Evolutionary conservation across 2,888 invertebrate genomes (phyloP).

Genomic region (Muscina levida): DNA sequence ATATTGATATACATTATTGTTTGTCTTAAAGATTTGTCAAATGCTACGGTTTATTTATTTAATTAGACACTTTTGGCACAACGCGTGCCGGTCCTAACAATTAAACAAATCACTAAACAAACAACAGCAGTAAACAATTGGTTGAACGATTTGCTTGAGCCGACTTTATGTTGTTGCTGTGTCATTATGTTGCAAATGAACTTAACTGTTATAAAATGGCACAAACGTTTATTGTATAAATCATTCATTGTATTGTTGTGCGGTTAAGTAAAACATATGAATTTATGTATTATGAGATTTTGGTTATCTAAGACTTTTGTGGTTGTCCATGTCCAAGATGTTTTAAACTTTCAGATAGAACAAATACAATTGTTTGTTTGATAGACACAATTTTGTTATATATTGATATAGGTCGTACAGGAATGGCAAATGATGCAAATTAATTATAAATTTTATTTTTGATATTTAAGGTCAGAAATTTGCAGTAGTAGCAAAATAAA

Average conservation of each 20-base stretch:
- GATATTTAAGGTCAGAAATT: too few species aligned
- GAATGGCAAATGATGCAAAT: too few species aligned
- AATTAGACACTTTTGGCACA: constrained; percentile 50
- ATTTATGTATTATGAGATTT: neutral
- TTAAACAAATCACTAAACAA: too few species aligned
- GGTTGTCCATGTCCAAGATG: constrained; percentile 31
- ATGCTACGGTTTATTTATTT: constrained; percentile 34
- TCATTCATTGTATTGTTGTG: constrained; percentile 44
- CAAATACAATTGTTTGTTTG: too few species aligned
- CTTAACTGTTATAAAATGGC: constrained; percentile 41
- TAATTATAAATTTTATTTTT: too few species aligned
- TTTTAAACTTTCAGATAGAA: constrained; percentile 23
- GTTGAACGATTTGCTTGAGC: constrained; percentile 19
- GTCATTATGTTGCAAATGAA: constrained; percentile 45
- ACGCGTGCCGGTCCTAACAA: constrained; percentile 3
- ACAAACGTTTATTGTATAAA: constrained; percentile 22
- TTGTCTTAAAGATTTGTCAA: constrained; percentile 42
- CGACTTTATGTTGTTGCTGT: constrained; percentile 21
- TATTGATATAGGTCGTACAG: too few species aligned
- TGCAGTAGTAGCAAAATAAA: too few species aligned
- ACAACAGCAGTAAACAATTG: too few species aligned
- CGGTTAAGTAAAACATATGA: constrained; percentile 12
- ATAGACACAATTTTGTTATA: too few species aligned
- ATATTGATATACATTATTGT: neutral
- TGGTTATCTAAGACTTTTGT: constrained; percentile 37